Percentiles rank a stretch among this genome's conserved stretches.
phyloP scores from a whole-genome alignment of 2,888 invertebrate genomes.

The Leucozona laternaria region DNA sequence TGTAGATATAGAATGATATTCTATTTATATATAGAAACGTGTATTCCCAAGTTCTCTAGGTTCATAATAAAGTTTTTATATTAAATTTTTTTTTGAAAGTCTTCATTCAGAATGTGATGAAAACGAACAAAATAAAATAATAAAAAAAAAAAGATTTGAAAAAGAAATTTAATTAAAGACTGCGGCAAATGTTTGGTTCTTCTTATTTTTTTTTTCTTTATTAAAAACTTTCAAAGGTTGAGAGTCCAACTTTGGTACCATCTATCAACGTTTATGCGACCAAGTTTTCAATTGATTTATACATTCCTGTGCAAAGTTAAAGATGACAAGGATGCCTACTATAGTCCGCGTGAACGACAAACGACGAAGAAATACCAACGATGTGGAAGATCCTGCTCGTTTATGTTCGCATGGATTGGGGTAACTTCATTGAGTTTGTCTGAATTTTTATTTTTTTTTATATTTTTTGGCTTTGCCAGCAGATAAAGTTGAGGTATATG shows the following conservation, averaged over 20 bases:
- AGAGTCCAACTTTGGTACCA: conserved; percentile 51
- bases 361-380: conserved; percentile 17
- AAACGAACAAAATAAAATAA: conserved; percentile 7
- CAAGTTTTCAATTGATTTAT: conserved; percentile 74
- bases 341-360: background rate
- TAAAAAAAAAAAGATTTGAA: conserved; percentile 1
- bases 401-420: conserved; percentile 41
- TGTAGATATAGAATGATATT: background rate
- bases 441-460: conserved; percentile 50
- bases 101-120: conserved; percentile 31
- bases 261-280: conserved; percentile 64
- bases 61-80: conserved; percentile 43
- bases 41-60: conserved; percentile 9
- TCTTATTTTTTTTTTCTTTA: conserved; percentile 10
- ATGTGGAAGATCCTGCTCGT: conserved; percentile 28
- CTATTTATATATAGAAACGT: background rate
- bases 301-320: conserved; percentile 68
- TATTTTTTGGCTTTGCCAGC: background rate
- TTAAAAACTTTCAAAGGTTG: conserved; percentile 25
- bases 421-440: conserved; percentile 65
- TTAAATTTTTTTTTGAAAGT: conserved; percentile 31
- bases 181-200: conserved; percentile 26
- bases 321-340: conserved; percentile 50
- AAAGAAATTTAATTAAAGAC: conserved; percentile 50
- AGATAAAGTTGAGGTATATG: conserved; percentile 15